phyloP scores from a whole-genome alignment of 2,888 invertebrate genomes.

The Lepeophtheirus nordmannii region DNA sequence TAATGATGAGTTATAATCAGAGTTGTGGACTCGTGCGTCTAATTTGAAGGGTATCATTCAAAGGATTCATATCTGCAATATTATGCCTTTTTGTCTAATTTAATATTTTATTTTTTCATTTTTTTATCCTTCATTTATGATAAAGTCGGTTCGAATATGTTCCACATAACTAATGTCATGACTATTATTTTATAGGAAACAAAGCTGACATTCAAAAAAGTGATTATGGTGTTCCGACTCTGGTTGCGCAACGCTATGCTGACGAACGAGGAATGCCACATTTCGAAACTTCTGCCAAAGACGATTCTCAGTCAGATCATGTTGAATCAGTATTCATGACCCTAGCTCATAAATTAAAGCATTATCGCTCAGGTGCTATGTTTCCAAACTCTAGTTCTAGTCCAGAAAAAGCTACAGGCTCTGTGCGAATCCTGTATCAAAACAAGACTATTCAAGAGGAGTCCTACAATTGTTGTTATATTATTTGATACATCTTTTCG shows the following conservation, averaged over 20 bases:
- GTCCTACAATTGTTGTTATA: neutral
- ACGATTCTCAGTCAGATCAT: conserved; percentile 54
- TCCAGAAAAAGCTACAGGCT: conserved; percentile 2
- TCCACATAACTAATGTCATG: neutral
- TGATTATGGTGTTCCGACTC: conserved; percentile 33
- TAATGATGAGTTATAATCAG: too few relatives aligned
- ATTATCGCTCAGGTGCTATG: conserved; percentile 43
- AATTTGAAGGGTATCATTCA: too few relatives aligned
- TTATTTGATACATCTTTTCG: neutral
- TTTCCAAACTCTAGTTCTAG: conserved; percentile 33
- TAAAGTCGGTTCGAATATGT: too few relatives aligned
- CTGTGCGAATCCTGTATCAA: neutral
- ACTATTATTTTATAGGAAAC: neutral
- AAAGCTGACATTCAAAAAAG: conserved; percentile 31
- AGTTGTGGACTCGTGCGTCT: too few relatives aligned
- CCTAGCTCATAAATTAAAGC: conserved; percentile 55
- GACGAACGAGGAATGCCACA: conserved; percentile 57
- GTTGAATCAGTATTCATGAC: conserved; percentile 69
- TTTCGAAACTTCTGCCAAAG: conserved; percentile 64
- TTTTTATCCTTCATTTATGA: too few relatives aligned
- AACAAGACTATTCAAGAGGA: neutral
- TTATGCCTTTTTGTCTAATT: too few relatives aligned
- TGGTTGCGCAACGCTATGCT: conserved; percentile 39
- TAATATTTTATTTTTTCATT: too few relatives aligned
- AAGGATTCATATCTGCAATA: too few relatives aligned